Evolutionary conservation across 2,113 vertebrate species (phyloP).

Genomic region (Pseudorectes ferrugineus): DNA sequence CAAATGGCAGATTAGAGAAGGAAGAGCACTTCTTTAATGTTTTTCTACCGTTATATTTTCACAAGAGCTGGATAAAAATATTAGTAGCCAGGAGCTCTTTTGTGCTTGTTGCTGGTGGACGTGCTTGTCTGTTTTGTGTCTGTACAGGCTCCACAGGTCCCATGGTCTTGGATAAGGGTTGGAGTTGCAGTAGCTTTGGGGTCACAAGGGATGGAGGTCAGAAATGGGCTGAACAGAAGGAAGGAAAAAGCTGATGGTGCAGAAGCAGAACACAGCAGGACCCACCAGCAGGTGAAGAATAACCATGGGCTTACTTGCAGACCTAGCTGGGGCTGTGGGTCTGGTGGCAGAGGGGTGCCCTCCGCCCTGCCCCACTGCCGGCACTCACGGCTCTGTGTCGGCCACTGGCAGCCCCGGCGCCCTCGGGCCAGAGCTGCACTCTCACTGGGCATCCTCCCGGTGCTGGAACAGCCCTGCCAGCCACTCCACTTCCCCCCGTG

Average conservation of each 20-base stretch:
- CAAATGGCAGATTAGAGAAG: neutral
- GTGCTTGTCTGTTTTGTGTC: neutral
- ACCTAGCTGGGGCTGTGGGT: neutral
- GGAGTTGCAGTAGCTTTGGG: neutral
- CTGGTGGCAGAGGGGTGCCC: neutral
- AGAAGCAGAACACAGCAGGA: neutral
- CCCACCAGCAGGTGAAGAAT: neutral
- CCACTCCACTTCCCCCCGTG: neutral
- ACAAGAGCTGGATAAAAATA: neutral
- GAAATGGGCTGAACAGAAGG: neutral
- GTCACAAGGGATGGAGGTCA: neutral
- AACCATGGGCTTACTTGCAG: neutral
- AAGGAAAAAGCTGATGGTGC: neutral
- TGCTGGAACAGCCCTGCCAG: neutral
- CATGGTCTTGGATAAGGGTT: neutral
- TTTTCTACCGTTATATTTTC: neutral
- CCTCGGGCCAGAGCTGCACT: neutral
- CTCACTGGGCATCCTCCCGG: neutral
- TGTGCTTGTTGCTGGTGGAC: neutral
- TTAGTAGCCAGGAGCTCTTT: neutral
- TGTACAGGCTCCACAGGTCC: neutral
- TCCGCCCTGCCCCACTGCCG: neutral
- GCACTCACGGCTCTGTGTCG: neutral
- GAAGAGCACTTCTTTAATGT: neutral
- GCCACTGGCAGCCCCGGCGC: rapidly evolving